Evolutionary conservation across 2,113 vertebrate genomes (phyloP).

Genomic region (Chamaea fasciata): DNA sequence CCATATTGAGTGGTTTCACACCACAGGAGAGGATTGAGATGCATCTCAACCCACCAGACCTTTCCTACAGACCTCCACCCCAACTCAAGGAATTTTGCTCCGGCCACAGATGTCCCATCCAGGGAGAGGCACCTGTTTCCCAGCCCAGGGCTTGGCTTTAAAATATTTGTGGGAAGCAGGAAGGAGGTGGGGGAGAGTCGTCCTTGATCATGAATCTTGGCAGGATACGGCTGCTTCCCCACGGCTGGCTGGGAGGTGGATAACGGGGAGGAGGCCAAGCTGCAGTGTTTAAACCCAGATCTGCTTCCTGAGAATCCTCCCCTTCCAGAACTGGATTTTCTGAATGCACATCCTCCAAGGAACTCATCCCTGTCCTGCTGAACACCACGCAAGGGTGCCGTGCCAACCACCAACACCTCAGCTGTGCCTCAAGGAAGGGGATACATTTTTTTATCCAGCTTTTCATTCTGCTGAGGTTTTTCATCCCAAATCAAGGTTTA

Average conservation of each 20-base stretch:
- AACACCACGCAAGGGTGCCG: rapidly evolving
- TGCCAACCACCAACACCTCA: not conserved
- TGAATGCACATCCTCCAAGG: not conserved
- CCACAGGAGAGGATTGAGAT: not conserved
- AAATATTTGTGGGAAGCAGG: slow-evolving; percentile 11
- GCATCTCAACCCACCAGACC: not conserved
- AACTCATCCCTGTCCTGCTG: not conserved
- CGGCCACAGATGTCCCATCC: not conserved
- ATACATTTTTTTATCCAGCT: rapidly evolving
- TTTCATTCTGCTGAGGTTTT: not conserved
- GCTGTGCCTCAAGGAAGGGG: not conserved
- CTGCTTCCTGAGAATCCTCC: not conserved
- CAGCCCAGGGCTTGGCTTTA: not conserved
- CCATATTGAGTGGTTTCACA: rapidly evolving
- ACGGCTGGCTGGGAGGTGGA: not conserved
- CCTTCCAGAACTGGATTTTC: not conserved
- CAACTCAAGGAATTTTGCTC: not conserved
- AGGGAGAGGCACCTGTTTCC: not conserved
- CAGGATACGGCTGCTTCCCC: slow-evolving; percentile 33
- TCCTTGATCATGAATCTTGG: slow-evolving; percentile 33
- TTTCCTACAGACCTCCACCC: rapidly evolving
- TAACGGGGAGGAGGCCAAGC: not conserved
- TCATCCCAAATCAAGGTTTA: not conserved
- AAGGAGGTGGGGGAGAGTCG: slow-evolving; percentile 18
- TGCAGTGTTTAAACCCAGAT: not conserved